Evolutionary conservation across 2,113 vertebrate species (phyloP).

Genomic region (Brachypteracias leptosomus): DNA sequence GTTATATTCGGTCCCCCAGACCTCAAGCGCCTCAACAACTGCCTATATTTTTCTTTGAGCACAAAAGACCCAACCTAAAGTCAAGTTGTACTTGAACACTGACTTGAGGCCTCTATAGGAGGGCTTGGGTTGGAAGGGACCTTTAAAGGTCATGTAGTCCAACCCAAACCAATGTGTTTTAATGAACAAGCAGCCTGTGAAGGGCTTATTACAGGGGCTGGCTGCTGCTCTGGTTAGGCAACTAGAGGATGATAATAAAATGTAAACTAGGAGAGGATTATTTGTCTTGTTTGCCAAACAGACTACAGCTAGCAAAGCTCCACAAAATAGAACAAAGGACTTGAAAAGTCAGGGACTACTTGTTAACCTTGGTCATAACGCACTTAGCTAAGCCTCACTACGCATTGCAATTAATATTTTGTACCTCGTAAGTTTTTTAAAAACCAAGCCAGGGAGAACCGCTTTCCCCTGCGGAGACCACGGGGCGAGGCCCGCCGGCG

Average conservation of each 20-base stretch:
- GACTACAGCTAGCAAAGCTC: background rate
- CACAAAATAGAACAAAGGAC: background rate
- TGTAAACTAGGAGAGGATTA: background rate
- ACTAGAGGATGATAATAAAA: background rate
- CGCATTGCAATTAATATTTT: rapidly evolving
- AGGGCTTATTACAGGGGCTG: background rate
- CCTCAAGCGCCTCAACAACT: background rate
- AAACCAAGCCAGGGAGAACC: background rate
- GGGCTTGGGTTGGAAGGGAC: background rate
- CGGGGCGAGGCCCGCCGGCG: background rate
- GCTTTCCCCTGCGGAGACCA: background rate
- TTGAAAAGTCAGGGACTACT: background rate
- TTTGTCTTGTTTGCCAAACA: background rate
- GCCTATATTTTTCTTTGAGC: background rate
- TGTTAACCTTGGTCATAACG: background rate
- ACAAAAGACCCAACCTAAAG: background rate
- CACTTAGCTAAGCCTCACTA: background rate
- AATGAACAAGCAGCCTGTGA: background rate
- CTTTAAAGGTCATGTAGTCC: background rate
- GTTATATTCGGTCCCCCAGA: background rate
- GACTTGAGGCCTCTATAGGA: background rate
- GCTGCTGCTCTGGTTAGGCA: background rate
- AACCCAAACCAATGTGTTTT: background rate
- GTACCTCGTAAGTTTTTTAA: rapidly evolving
- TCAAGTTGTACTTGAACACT: background rate